Conservation (phyloP, 1,140 invertebrate genomes). For the Drosophila ohnishii region DNA sequence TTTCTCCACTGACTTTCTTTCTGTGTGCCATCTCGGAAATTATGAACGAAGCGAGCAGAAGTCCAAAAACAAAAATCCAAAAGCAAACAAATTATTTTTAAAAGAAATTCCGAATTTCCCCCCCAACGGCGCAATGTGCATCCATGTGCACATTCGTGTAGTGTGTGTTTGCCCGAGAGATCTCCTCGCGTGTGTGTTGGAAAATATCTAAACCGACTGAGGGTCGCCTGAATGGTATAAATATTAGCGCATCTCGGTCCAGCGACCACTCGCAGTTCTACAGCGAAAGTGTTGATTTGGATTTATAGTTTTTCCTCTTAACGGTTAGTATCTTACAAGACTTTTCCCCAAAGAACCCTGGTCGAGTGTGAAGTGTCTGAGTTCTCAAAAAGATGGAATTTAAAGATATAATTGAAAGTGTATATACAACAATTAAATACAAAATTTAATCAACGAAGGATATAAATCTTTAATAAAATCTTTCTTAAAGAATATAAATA, state of each 20-base stretch:
- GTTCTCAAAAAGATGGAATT: neutral
- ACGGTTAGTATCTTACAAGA: constrained; percentile 67
- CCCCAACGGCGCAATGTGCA: constrained; percentile 72
- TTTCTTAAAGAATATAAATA: neutral
- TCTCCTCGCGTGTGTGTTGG: constrained; percentile 42
- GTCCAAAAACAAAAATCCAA: constrained; percentile 56
- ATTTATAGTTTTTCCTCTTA: constrained; percentile 67
- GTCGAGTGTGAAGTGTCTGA: constrained; percentile 19
- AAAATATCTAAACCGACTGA: constrained; percentile 67
- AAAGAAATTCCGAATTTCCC: constrained; percentile 69
- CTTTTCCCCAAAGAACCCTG: neutral
- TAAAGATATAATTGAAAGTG: neutral
- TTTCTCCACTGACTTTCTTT: neutral
- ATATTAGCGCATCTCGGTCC: constrained; percentile 81
- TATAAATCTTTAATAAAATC: neutral
- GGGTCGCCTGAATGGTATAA: constrained; percentile 78
- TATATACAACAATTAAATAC: neutral
- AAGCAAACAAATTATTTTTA: constrained; percentile 72
- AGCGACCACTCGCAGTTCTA: constrained; percentile 83
- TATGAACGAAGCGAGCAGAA: constrained; percentile 57
- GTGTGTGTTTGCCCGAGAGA: constrained; percentile 32
- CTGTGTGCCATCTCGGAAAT: constrained; percentile 51
- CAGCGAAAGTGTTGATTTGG: constrained; percentile 83
- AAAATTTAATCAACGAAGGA: neutral
- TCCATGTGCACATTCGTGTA: constrained; percentile 54